A percentile compares a stretch with the other conserved stretches of the same genome.
Evolutionary conservation across 2,113 vertebrate species (phyloP).

Genomic region (Casuarius casuarius): DNA sequence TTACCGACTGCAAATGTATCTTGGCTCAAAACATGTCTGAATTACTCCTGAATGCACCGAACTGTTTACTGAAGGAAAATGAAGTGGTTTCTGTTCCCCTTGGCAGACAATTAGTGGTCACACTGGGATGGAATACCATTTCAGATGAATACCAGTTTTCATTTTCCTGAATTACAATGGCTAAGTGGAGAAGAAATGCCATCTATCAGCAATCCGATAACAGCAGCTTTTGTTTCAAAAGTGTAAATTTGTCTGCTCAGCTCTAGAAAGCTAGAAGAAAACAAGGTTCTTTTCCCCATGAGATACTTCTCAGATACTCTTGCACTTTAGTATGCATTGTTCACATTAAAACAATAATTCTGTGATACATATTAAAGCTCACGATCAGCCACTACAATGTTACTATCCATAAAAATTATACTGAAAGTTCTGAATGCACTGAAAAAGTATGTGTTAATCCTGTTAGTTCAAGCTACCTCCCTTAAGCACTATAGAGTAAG

Average conservation of each 20-base stretch:
- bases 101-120: accelerated
- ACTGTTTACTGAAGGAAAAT: accelerated
- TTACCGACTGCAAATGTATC: accelerated
- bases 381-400: accelerated
- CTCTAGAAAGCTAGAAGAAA: accelerated
- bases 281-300: neutral
- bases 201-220: neutral
- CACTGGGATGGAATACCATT: too few relatives aligned
- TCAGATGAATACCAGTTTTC: neutral
- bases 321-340: neutral
- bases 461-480: neutral
- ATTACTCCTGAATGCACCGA: accelerated
- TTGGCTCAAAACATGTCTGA: accelerated
- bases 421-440: neutral
- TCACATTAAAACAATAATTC: neutral
- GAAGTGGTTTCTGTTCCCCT: accelerated
- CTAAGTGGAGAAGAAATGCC: accelerated
- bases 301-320: neutral
- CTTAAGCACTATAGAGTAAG: too few relatives aligned
- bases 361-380: accelerated
- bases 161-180: too few relatives aligned
- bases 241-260: neutral
- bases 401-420: too few relatives aligned
- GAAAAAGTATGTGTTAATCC: neutral
- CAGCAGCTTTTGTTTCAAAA: neutral